Evolutionary conservation across 2,888 invertebrate species (phyloP), one percentile per base, ranked within the genome.

Genomic region (Drosophila acutilabella): DNA sequence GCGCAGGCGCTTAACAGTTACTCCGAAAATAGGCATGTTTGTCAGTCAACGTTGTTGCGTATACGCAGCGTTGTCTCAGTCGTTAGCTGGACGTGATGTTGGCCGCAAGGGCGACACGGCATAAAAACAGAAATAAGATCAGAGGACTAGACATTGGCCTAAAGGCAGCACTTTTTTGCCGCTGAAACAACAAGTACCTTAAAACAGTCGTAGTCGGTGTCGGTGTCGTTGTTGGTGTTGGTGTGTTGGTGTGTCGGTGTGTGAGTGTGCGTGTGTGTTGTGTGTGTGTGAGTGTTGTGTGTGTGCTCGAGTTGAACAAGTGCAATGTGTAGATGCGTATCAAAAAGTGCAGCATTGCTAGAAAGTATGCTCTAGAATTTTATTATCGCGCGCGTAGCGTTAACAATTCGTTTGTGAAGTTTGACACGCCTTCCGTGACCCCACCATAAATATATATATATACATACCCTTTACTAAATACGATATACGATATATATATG

Each of bases 11-110:
- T 20, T 20, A 57, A 48, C 16, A 42, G 41, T 66, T 68, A 84
- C 81, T 84, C 83, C 83, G 83, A 84, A 84, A 84, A 89, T 78
- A 77, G 67, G 67, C 70, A 40, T 64, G 47, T 57, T 30, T 41
- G 64, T 23, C 54, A 66, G 78, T 68, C 71, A 62, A 78, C 71
- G 60, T 56, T 74, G 70, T 80, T 82, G 71, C 87, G 83, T 84
- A 84, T 84, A 84, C 83, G 83, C 89, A 89, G 72, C 57, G 81
- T 71, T 66, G 65, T 47, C 65, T 86, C 87, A 82, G 83, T 84
- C 83, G 88, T 78, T 84, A 84, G 85, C 89, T 84, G 83, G 88
- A 84, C 89, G 83, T 89, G 83, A 81, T 84, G 89, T 84, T 84
- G 83, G 83, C 83, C 83, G 85, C 89, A 89, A 84, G 89, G 85